Evolutionary conservation across 1,140 invertebrate species (phyloP).

Genomic region (Apis laboriosa): DNA sequence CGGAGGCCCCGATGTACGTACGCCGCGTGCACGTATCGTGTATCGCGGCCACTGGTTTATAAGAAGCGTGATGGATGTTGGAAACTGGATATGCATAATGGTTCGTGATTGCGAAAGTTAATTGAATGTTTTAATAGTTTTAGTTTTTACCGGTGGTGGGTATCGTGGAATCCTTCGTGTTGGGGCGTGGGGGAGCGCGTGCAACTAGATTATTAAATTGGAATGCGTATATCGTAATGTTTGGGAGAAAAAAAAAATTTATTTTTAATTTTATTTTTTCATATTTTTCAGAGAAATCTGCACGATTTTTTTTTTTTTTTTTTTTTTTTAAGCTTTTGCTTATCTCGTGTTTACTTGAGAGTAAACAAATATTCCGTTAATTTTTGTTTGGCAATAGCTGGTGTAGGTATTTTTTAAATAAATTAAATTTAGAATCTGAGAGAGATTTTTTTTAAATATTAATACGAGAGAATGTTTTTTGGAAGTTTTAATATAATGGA

Average conservation of each 20-base stretch:
- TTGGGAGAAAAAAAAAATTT: too few species aligned
- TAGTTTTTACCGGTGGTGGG: not conserved
- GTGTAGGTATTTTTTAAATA: not conserved
- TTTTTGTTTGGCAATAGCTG: not conserved
- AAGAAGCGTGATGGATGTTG: constrained; percentile 6
- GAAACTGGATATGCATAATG: not conserved
- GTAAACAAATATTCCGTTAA: not conserved
- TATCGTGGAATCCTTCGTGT: not conserved
- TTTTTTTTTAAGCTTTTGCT: too few species aligned
- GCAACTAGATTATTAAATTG: not conserved
- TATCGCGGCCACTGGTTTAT: not conserved
- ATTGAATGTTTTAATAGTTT: not conserved
- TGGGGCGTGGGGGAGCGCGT: not conserved
- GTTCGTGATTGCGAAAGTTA: not conserved
- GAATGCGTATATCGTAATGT: too few species aligned
- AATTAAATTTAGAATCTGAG: not conserved
- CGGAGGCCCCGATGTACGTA: not conserved
- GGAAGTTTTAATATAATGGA: not conserved
- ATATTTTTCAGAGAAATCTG: not conserved
- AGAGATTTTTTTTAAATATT: not conserved
- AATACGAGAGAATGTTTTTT: not conserved
- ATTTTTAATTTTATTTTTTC: not conserved
- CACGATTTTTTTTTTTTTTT: too few species aligned
- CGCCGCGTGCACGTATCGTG: not conserved
- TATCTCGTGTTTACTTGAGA: not conserved